These are phyloP conservation scores for Batillaria attramentaria DNA, from an alignment of 1,140 invertebrate species.

Conservation along the genomic window DNA sequence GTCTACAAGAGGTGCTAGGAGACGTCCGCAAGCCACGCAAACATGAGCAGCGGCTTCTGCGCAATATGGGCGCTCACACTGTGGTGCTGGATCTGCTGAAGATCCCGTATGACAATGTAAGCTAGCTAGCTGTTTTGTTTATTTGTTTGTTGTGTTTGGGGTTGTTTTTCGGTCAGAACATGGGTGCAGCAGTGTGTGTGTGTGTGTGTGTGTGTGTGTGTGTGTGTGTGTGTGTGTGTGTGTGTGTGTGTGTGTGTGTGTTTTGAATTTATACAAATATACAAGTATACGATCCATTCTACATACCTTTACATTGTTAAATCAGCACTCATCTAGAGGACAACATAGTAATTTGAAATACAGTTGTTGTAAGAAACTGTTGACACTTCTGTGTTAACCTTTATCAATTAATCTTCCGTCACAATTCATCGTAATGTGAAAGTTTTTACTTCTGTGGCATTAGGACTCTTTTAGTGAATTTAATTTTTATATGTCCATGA, in stretches of 20 bases:
- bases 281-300: background rate
- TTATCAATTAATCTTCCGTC: background rate
- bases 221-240: constrained; percentile 22
- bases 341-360: too few species aligned
- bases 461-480: background rate
- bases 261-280: too few species aligned
- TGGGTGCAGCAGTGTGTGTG: background rate
- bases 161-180: too few species aligned
- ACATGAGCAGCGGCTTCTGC: constrained; percentile 92
- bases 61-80: constrained; percentile 97
- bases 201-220: constrained; percentile 10
- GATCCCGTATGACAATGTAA: constrained; percentile 77
- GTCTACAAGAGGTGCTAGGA: constrained; percentile 77
- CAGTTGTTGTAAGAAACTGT: too few species aligned
- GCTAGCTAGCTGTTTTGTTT: background rate
- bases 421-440: background rate
- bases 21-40: constrained; percentile 83
- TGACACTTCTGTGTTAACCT: too few species aligned
- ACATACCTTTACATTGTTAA: background rate
- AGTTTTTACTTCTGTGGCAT: background rate
- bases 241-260: too few species aligned
- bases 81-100: constrained; percentile 94
- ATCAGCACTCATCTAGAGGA: too few species aligned
- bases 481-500: background rate
- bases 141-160: background rate